phyloP scores from a whole-genome alignment of 2,888 invertebrate species.

The Epinotia bilunana region DNA sequence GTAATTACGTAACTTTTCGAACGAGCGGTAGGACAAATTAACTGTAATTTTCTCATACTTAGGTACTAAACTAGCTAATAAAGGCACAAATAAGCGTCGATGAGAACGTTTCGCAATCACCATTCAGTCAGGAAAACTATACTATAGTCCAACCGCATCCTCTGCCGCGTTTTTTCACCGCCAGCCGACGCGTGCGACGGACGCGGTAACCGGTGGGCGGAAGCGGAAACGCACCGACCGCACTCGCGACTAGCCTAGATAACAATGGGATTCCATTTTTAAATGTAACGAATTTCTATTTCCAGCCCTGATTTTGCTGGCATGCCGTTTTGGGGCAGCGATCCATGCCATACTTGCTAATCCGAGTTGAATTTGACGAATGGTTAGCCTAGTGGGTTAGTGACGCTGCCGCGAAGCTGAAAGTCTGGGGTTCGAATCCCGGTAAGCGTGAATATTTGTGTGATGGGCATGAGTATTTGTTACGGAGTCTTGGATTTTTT shows the following conservation, averaged over 20 bases:
- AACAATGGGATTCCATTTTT: slow-evolving; percentile 28
- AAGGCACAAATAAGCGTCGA: background rate
- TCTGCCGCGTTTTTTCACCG: slow-evolving; percentile 15
- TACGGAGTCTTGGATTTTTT: no score
- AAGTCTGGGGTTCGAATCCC: no score
- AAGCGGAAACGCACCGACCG: slow-evolving; percentile 54
- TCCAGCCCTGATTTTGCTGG: background rate
- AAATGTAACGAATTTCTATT: slow-evolving; percentile 8
- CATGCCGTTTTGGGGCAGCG: background rate
- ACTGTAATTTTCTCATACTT: no score
- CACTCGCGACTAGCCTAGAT: slow-evolving; percentile 45
- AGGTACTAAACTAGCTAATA: no score
- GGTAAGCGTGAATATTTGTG: no score
- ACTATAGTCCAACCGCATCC: slow-evolving; percentile 32
- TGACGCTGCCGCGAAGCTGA: no score
- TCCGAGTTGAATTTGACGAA: no score
- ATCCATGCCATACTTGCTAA: background rate
- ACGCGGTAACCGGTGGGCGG: slow-evolving; percentile 53
- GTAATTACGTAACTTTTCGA: no score
- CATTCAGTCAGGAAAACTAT: background rate
- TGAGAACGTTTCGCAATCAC: slow-evolving; percentile 1
- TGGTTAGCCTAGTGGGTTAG: no score
- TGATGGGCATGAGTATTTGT: no score
- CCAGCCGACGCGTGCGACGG: slow-evolving; percentile 18
- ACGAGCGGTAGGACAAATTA: no score